phyloP scores from a whole-genome alignment of 2,113 vertebrate genomes.

The Macaca mulatta region DNA sequence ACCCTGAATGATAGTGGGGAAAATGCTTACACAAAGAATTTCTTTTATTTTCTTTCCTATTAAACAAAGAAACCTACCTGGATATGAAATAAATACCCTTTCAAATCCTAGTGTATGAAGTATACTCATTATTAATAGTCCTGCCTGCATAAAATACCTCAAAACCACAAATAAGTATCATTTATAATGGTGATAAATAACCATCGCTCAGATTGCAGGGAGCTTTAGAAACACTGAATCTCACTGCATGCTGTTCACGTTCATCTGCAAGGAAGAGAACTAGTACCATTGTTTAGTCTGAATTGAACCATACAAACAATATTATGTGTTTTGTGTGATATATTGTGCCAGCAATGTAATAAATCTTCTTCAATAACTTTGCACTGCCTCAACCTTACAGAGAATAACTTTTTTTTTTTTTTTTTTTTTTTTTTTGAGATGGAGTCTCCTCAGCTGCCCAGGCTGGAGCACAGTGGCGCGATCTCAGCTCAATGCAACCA shows the following conservation, averaged over 20 bases:
- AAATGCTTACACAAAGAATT: neutral
- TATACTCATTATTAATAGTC: neutral
- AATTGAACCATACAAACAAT: neutral
- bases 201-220: neutral
- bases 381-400: neutral
- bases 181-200: neutral
- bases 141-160: neutral
- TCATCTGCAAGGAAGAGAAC: neutral
- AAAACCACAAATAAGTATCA: neutral
- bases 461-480: too few species aligned
- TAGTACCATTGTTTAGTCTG: neutral
- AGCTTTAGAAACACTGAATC: neutral
- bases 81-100: neutral
- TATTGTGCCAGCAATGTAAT: neutral
- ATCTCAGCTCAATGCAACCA: too few species aligned
- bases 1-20: neutral
- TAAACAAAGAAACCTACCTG: constrained; percentile 15
- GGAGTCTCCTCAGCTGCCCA: too few species aligned
- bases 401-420: neutral
- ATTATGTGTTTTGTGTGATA: neutral
- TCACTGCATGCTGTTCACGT: neutral
- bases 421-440: neutral
- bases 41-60: neutral
- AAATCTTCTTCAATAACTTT: neutral
- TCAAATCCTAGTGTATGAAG: neutral